phyloP scores from a whole-genome alignment of 1,140 invertebrate genomes.

The Pectinophora gossypiella region DNA sequence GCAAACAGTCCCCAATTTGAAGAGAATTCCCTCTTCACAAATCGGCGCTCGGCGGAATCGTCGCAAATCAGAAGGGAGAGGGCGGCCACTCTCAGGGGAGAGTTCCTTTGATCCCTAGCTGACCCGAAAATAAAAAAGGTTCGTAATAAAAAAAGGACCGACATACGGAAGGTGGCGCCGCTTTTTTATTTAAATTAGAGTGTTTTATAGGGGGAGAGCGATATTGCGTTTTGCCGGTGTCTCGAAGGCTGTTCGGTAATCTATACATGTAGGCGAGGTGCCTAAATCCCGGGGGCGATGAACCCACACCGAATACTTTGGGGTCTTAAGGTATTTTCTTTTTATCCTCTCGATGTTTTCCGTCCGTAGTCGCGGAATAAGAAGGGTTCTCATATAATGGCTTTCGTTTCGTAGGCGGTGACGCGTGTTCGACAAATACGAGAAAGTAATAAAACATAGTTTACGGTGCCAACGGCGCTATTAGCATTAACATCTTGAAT shows the following conservation, averaged over 20 bases:
- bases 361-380: conserved; percentile 16
- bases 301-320: conserved; percentile 37
- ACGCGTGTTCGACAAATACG: conserved; percentile 1
- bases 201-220: conserved; percentile 71
- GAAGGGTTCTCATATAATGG: conserved; percentile 19
- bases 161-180: conserved; percentile 74
- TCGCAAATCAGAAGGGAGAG: conserved; percentile 63
- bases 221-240: conserved; percentile 71
- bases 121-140: conserved; percentile 75
- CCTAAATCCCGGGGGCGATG: conserved; percentile 41
- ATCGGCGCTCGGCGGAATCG: conserved; percentile 62
- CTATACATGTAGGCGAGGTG: conserved; percentile 36
- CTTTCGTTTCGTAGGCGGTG: conserved; percentile 7
- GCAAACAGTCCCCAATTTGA: conserved; percentile 65
- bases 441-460: not conserved
- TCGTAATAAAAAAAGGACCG: conserved; percentile 73
- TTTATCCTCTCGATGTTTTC: conserved; percentile 24
- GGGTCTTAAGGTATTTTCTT: conserved; percentile 31
- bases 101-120: conserved; percentile 72
- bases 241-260: conserved; percentile 51
- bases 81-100: conserved; percentile 53
- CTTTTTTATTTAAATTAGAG: conserved; percentile 76
- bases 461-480: not conserved
- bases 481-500: conserved; percentile 1
- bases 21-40: conserved; percentile 69